Evolutionary conservation across 2,888 invertebrate species (phyloP).

Genomic region (Tetramorium bicarinatum): DNA sequence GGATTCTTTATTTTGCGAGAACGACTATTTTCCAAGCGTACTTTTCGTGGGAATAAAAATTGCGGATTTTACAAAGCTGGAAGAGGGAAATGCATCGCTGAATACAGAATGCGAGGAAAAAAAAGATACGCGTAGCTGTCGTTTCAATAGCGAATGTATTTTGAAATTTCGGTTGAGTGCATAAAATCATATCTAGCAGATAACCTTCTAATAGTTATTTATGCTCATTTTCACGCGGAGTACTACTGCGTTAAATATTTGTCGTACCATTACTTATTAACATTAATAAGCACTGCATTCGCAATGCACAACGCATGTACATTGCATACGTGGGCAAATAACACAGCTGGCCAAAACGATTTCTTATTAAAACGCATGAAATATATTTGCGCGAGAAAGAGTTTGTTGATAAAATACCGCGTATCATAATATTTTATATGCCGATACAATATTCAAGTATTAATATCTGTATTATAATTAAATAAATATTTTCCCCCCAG

Average conservation of each 20-base stretch:
- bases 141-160: constrained; percentile 30
- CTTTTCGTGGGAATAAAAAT: constrained; percentile 44
- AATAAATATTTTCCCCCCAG: background rate
- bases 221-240: constrained; percentile 1
- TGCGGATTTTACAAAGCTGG: constrained; percentile 44
- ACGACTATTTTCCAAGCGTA: constrained; percentile 42
- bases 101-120: constrained; percentile 16
- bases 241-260: background rate
- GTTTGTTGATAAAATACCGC: background rate
- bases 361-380: constrained; percentile 8
- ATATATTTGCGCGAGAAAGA: background rate
- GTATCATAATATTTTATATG: background rate
- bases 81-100: constrained; percentile 30
- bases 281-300: background rate
- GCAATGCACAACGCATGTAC: background rate
- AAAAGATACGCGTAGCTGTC: background rate
- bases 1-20: constrained; percentile 45
- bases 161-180: constrained; percentile 13
- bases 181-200: background rate
- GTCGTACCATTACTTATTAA: constrained; percentile 22
- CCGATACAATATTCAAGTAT: background rate
- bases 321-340: background rate
- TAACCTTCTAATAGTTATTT: constrained; percentile 22
- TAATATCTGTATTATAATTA: background rate
- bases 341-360: background rate